Conservation (phyloP, 2,888 invertebrate genomes). For the Pristionchus japonicus region DNA sequence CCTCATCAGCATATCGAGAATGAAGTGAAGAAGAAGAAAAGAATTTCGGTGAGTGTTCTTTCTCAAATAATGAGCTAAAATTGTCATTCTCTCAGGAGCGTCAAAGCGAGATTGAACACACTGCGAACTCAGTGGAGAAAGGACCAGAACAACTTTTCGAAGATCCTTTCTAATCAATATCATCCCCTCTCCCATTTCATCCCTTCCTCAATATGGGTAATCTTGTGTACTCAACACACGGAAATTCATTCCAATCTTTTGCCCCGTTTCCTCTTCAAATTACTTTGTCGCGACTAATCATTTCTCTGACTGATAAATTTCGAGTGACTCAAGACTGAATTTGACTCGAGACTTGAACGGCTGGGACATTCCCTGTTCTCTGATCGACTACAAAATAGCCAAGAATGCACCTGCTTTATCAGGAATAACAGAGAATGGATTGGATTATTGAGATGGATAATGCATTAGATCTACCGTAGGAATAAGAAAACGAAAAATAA, state of each 20-base stretch:
- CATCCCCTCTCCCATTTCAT: not conserved
- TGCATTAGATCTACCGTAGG: not conserved
- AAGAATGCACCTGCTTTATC: not conserved
- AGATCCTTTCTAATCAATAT: constrained; percentile 68
- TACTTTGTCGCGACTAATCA: not conserved
- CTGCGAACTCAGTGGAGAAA: constrained; percentile 51
- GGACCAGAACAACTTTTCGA: constrained; percentile 71
- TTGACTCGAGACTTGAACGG: not conserved
- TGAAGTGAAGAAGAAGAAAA: constrained; percentile 66
- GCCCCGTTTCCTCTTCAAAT: not conserved
- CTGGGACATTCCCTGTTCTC: not conserved
- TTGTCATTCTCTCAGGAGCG: constrained; percentile 64
- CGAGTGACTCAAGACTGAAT: not conserved
- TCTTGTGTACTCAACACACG: not conserved
- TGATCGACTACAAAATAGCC: not conserved
- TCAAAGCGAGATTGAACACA: constrained; percentile 70
- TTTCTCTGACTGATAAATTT: not conserved
- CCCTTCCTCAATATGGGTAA: not conserved
- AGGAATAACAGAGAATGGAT: not conserved
- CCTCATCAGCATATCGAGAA: constrained; percentile 73
- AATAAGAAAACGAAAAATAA: not conserved
- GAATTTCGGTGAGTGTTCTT: constrained; percentile 54
- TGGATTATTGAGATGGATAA: not conserved
- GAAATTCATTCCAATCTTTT: not conserved
- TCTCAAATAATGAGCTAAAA: too few species aligned